These are phyloP conservation scores for Furcifer pardalis DNA, from an alignment of 2,797 vertebrate species.

Conservation along the genomic window DNA sequence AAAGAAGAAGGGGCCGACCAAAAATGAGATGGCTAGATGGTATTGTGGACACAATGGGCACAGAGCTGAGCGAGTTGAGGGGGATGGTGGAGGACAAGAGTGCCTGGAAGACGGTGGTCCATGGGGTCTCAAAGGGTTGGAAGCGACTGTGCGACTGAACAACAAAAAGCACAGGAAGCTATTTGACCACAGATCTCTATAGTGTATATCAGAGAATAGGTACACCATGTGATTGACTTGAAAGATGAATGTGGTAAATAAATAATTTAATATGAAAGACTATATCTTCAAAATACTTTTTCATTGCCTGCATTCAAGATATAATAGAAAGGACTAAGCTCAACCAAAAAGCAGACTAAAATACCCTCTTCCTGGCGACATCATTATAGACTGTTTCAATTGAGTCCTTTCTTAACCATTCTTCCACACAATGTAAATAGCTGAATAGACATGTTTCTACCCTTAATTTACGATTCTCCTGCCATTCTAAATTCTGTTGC, in stretches of 20 bases:
- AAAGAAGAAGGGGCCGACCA: no score
- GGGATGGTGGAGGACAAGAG: no score
- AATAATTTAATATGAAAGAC: neutral
- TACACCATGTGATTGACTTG: neutral
- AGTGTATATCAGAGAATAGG: neutral
- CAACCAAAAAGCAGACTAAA: neutral
- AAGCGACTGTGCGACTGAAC: no score
- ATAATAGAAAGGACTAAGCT: neutral
- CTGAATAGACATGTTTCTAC: conserved; percentile 29
- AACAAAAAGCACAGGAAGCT: neutral
- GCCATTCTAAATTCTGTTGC: conserved; percentile 49
- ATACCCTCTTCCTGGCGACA: neutral
- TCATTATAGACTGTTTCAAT: neutral
- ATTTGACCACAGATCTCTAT: neutral
- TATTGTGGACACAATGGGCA: no score
- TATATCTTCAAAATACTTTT: neutral
- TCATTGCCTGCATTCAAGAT: neutral
- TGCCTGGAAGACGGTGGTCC: no score
- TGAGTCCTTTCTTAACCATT: neutral
- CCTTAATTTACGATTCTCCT: conserved; percentile 16
- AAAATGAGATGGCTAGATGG: no score
- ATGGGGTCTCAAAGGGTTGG: no score
- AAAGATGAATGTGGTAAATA: neutral
- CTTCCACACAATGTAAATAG: conserved; percentile 18
- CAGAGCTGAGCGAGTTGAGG: no score